These are phyloP conservation scores for Dicycla oo DNA, from an alignment of 2,888 invertebrate genomes.

Conservation along the genomic window DNA sequence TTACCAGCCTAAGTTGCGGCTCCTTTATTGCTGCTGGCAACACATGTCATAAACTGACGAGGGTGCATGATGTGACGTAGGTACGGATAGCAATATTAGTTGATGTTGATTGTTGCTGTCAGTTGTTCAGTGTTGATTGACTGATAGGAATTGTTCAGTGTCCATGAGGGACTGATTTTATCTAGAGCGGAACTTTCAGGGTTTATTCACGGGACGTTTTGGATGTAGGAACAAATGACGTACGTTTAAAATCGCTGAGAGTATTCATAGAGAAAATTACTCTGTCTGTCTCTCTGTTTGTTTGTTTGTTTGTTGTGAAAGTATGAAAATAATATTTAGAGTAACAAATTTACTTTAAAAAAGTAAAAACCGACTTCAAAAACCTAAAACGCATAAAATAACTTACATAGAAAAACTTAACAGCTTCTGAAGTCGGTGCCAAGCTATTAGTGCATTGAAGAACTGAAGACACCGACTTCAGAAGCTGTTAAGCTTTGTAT, in stretches of 20 bases:
- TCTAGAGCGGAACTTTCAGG: neutral
- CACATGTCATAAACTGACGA: conserved; percentile 63
- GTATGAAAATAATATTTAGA: too few relatives aligned
- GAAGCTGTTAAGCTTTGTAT: too few relatives aligned
- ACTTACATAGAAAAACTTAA: too few relatives aligned
- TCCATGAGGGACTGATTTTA: conserved; percentile 3
- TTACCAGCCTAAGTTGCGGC: conserved; percentile 32
- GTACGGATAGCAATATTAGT: conserved; percentile 48
- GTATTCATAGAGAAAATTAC: neutral
- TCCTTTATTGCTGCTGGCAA: conserved; percentile 52
- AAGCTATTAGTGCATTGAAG: too few relatives aligned
- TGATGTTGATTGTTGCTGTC: conserved; percentile 48
- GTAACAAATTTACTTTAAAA: too few relatives aligned
- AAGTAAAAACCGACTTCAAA: too few relatives aligned
- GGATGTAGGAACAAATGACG: neutral
- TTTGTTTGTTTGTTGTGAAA: too few relatives aligned
- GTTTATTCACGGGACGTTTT: neutral
- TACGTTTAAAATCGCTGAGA: neutral
- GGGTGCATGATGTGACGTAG: conserved; percentile 59
- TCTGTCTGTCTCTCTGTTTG: too few relatives aligned
- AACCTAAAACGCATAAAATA: too few relatives aligned
- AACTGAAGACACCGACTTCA: too few relatives aligned
- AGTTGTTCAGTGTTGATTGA: conserved; percentile 40
- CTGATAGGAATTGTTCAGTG: conserved; percentile 22
- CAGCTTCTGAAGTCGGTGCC: too few relatives aligned